phyloP scores from a whole-genome alignment of 2,888 invertebrate genomes.

The Tipula confusa region DNA sequence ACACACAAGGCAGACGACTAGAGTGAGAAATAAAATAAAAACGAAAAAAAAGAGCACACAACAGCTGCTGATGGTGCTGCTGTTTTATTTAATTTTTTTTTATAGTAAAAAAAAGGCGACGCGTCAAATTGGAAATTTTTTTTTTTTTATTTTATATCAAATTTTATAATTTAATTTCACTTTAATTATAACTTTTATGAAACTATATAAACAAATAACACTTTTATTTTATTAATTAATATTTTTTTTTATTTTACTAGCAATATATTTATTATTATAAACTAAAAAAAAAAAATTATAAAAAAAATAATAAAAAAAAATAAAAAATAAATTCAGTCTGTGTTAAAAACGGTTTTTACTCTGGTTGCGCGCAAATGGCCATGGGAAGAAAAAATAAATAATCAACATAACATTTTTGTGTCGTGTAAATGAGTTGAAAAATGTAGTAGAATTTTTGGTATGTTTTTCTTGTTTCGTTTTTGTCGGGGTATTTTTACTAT shows the following conservation, averaged over 20 bases:
- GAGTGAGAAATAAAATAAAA: neutral
- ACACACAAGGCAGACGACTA: constrained; percentile 14
- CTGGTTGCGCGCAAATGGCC: constrained; percentile 37
- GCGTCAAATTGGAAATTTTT: constrained; percentile 28
- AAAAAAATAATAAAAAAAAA: neutral
- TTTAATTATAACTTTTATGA: neutral
- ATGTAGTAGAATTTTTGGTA: neutral
- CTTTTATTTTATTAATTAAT: neutral
- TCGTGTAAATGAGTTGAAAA: neutral
- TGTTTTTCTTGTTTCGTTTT: neutral
- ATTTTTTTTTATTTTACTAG: constrained; percentile 12
- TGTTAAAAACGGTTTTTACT: constrained; percentile 35
- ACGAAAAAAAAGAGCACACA: constrained; percentile 13
- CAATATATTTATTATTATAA: neutral
- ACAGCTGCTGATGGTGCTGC: constrained; percentile 29
- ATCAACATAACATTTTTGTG: constrained; percentile 28
- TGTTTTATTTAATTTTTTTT: constrained; percentile 27
- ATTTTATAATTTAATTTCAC: constrained; percentile 20
- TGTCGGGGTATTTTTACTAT: neutral
- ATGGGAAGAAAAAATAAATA: constrained; percentile 31
- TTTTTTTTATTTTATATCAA: neutral
- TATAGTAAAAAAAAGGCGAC: constrained; percentile 28
- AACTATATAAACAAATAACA: neutral
- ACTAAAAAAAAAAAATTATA: neutral
- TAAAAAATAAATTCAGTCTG: constrained; percentile 6